Evolutionary conservation across 1,140 invertebrate species (phyloP), one percentile per base, ranked within the genome.

Genomic region (Zaprionus capensis): DNA sequence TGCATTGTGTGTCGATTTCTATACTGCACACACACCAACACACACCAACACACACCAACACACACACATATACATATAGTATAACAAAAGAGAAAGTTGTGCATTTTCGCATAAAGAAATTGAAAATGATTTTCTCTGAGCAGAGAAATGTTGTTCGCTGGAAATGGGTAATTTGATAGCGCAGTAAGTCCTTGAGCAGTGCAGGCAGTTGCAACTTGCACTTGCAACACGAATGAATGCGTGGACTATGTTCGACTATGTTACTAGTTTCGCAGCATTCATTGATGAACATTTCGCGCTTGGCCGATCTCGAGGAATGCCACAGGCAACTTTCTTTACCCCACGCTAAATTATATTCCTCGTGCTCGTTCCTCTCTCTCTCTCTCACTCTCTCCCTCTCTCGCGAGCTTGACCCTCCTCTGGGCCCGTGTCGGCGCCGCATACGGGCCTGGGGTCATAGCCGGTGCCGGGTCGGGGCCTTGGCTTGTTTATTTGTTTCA

Each of bases 401-500:
- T 11, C 3, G 31, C 9, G 20, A 24, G 46, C 46, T 51, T 51
- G 46, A 51, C 46, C 46, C 46, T 51, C n/a, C 46, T 20, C 20
- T 22, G 46, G 20, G 46, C 46, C 20, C 20, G 46, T 12, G 11
- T 20, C 41, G 15, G 20, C n/a, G 17, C 41, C n/a, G 6, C 6
- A 6, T 14, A n/a, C 15, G 6, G 44, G 9, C 7, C 44, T 20
- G 17, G 17, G 5, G 38, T 41, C 38, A n/a, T 14, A 41, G 57
- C 20, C 9, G 2, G n/a, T 36, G 31, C 56, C 12, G n/a, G 38
- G 34, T 24, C 3, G 22, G 38, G 24, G 9, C 26, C 24, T 63
- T 28, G 28, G 56, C 64, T 77, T 80, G 69, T 84, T 81, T 82
- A 76, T 82, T 85, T 76, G 65, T 75, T 86, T 72, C 70, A 78